These are phyloP conservation scores for Agrotis clavis DNA, from an alignment of 2,888 invertebrate genomes.

Conservation along the genomic window DNA sequence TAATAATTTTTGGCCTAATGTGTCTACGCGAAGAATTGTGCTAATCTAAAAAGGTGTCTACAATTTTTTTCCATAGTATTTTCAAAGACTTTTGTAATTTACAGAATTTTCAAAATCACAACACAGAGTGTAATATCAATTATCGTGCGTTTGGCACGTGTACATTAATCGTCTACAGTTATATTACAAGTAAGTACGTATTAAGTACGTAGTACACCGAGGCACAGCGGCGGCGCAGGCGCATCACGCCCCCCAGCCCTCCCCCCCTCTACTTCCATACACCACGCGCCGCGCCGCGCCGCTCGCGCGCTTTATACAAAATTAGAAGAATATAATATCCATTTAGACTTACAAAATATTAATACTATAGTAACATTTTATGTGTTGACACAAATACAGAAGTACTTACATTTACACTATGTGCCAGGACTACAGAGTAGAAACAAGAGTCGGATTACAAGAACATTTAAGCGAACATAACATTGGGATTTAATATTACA, in stretches of 20 bases:
- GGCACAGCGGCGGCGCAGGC: constrained; percentile 54
- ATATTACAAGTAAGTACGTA: constrained; percentile 84
- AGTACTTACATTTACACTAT: constrained; percentile 80
- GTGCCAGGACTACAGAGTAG: constrained; percentile 74
- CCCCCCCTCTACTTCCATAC: constrained; percentile 69
- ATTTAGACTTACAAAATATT: constrained; percentile 89
- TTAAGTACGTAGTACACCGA: constrained; percentile 75
- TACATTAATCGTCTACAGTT: constrained; percentile 82
- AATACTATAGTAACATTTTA: constrained; percentile 85
- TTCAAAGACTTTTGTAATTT: constrained; percentile 88
- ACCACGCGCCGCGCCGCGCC: constrained; percentile 56
- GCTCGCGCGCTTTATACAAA: constrained; percentile 86
- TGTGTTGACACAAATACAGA: constrained; percentile 86
- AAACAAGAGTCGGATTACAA: constrained; percentile 63
- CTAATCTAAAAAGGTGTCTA: constrained; percentile 90
- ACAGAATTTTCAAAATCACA: constrained; percentile 92
- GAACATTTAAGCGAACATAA: constrained; percentile 68
- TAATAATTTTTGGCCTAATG: constrained; percentile 86
- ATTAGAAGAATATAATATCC: constrained; percentile 91
- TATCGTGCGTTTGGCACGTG: constrained; percentile 88
- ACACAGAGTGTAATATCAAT: constrained; percentile 92
- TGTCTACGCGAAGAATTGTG: constrained; percentile 91
- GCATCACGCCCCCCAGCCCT: constrained; percentile 35
- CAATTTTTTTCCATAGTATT: constrained; percentile 83
- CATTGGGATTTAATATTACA: constrained; percentile 59